Evolutionary conservation across 2,888 invertebrate genomes (phyloP).

Genomic region (Hofmannophila pseudospretella): DNA sequence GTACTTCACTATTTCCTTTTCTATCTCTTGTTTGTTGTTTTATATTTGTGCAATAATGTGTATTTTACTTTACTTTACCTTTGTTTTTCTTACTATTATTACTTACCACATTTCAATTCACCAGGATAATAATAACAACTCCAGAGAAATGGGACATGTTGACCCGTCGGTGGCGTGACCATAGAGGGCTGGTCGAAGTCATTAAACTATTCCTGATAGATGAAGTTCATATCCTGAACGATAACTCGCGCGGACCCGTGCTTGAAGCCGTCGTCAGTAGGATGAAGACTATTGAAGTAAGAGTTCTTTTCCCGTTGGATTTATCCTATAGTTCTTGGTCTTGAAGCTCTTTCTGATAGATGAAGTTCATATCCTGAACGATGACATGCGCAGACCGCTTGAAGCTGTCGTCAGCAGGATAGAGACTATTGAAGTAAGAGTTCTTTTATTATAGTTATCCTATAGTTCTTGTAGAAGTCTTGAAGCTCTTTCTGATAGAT

Average conservation of each 20-base stretch:
- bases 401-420: slow-evolving; percentile 89
- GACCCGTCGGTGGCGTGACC: slow-evolving; percentile 85
- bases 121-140: slow-evolving; percentile 86
- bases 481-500: slow-evolving; percentile 85
- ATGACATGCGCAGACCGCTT: slow-evolving; percentile 83
- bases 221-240: slow-evolving; percentile 87
- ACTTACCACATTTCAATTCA: not conserved
- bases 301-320: not conserved
- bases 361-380: slow-evolving; percentile 87
- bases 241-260: slow-evolving; percentile 83
- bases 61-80: no score
- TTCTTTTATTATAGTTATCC: no score
- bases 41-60: no score
- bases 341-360: slow-evolving; percentile 85
- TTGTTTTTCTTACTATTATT: no score
- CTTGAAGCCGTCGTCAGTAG: slow-evolving; percentile 88
- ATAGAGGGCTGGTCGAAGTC: slow-evolving; percentile 77
- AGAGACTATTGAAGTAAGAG: slow-evolving; percentile 86
- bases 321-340: no score
- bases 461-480: slow-evolving; percentile 76
- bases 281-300: slow-evolving; percentile 85
- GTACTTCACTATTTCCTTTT: no score
- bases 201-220: slow-evolving; percentile 85
- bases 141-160: slow-evolving; percentile 92
- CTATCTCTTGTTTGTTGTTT: no score